These are phyloP conservation scores for Shinisaurus crocodilurus DNA, from an alignment of 2,113 vertebrate species.

Conservation along the genomic window DNA sequence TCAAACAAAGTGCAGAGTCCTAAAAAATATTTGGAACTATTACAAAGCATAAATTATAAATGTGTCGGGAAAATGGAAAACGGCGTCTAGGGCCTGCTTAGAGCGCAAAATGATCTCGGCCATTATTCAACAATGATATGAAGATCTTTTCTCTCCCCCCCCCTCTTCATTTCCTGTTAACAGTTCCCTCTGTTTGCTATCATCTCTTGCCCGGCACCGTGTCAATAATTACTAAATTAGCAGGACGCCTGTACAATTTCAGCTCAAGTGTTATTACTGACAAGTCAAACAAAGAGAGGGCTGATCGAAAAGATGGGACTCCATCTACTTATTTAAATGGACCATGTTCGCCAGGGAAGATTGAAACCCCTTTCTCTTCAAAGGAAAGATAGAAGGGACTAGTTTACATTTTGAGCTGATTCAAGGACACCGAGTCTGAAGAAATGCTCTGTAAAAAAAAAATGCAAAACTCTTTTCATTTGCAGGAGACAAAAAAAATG, in stretches of 20 bases:
- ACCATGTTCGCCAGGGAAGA: conserved; percentile 77
- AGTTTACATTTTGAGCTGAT: conserved; percentile 79
- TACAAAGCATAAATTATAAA: conserved; percentile 88
- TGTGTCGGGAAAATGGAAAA: conserved; percentile 84
- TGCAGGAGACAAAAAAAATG: conserved; percentile 80
- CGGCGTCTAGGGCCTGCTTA: conserved; percentile 78
- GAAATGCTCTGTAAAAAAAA: conserved; percentile 73
- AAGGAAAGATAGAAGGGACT: conserved; percentile 76
- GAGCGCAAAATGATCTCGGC: conserved; percentile 78
- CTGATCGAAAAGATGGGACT: conserved; percentile 84
- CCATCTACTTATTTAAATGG: conserved; percentile 94
- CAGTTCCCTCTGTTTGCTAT: conserved; percentile 89
- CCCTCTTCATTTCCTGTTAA: conserved; percentile 81
- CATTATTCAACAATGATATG: conserved; percentile 83
- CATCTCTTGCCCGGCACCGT: conserved; percentile 85
- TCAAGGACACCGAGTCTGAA: conserved; percentile 81
- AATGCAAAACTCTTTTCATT: conserved; percentile 84
- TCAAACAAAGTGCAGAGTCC: conserved; percentile 81
- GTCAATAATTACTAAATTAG: conserved; percentile 97
- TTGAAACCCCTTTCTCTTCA: conserved; percentile 79
- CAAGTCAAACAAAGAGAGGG: conserved; percentile 89
- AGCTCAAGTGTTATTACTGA: conserved; percentile 88
- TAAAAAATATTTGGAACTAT: conserved; percentile 87
- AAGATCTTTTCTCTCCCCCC: conserved; percentile 75
- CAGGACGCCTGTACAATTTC: conserved; percentile 88